Conservation (phyloP, 2,113 vertebrate species). For the Merops nubicus region DNA sequence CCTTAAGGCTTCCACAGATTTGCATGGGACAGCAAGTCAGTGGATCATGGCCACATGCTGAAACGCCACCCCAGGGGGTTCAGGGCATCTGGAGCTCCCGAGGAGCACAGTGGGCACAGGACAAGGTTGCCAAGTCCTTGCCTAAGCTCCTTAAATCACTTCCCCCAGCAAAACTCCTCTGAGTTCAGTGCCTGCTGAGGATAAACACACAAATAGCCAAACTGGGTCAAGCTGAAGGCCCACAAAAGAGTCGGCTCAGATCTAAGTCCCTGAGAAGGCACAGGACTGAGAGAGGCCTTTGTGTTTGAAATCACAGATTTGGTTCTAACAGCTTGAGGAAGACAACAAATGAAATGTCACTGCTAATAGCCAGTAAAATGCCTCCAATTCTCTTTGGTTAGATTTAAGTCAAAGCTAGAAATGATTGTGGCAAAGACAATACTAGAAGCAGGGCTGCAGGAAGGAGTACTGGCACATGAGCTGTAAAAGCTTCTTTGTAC, state of each 20-base stretch:
- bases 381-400: not conserved
- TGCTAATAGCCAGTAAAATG: not conserved
- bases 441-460: not conserved
- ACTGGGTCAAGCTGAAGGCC: slow-evolving; percentile 6
- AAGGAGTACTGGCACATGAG: fast-evolving
- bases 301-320: not conserved
- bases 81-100: fast-evolving
- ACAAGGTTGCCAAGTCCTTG: not conserved
- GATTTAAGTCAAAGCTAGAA: not conserved
- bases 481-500: slow-evolving; percentile 61
- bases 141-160: slow-evolving; percentile 31
- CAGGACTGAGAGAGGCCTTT: not conserved
- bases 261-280: not conserved
- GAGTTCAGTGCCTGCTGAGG: not conserved
- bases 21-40: not conserved
- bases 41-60: not conserved
- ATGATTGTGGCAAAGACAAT: not conserved
- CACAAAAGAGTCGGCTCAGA: not conserved
- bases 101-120: not conserved
- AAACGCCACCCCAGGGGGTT: not conserved
- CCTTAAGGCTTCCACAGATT: not conserved
- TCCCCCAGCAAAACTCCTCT: not conserved
- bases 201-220: slow-evolving; percentile 29
- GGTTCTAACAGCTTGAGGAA: not conserved
- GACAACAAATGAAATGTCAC: not conserved